Evolutionary conservation across 2,113 vertebrate genomes (phyloP).

Genomic region (Abramis brama): DNA sequence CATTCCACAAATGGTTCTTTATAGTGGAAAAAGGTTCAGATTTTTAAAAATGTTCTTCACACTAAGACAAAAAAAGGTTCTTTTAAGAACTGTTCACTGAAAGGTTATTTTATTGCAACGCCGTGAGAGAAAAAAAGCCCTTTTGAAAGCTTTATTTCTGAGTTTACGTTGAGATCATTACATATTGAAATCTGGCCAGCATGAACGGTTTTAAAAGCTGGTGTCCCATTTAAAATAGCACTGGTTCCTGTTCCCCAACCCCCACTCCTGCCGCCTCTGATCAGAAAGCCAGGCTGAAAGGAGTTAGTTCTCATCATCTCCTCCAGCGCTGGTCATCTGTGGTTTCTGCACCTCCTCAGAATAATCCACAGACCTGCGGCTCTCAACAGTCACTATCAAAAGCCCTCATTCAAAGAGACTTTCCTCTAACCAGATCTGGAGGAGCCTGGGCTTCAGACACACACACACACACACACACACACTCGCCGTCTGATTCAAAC

Average conservation of each 20-base stretch:
- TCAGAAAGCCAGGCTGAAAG: neutral
- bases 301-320: neutral
- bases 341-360: constrained; percentile 47
- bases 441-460: neutral
- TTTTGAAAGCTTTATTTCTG: no score
- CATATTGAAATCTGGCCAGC: neutral
- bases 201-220: neutral
- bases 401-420: constrained; percentile 1
- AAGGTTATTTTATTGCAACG: no score
- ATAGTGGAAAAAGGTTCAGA: no score
- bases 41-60: no score
- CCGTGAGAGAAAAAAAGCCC: no score
- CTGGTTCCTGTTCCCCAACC: neutral
- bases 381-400: neutral
- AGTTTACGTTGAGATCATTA: neutral
- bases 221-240: neutral
- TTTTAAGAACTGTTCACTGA: no score
- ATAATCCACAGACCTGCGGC: neutral
- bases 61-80: no score
- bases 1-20: no score
- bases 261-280: neutral
- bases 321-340: neutral
- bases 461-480: neutral
- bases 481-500: neutral
- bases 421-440: constrained; percentile 1